A percentile compares a stretch with the other conserved stretches of the same genome.
Conservation (phyloP, 1,140 invertebrate species). For the Lycorma delicatula region DNA sequence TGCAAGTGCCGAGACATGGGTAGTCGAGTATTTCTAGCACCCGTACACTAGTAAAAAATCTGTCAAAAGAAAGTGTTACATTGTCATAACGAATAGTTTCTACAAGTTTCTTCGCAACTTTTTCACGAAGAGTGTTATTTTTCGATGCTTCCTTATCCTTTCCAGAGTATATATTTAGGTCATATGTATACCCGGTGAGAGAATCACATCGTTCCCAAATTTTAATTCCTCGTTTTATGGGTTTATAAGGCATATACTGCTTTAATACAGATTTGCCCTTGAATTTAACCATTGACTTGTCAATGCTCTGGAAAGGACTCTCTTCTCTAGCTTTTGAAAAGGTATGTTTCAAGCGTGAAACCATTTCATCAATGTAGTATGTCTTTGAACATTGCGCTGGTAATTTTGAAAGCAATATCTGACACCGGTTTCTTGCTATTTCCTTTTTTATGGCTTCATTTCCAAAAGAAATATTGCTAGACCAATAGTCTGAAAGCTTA, state of each 20-base stretch:
- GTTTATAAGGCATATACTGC: conserved; percentile 33
- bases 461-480: conserved; percentile 25
- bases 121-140: conserved; percentile 23
- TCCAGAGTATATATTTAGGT: conserved; percentile 27
- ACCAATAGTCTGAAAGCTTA: conserved; percentile 22
- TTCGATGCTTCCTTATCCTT: conserved; percentile 19
- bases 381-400: conserved; percentile 19
- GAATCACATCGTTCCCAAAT: conserved; percentile 29
- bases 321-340: conserved; percentile 13
- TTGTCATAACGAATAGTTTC: conserved; percentile 6
- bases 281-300: conserved; percentile 27
- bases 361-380: conserved; percentile 27
- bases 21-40: not conserved
- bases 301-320: conserved; percentile 16
- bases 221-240: conserved; percentile 33
- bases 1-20: conserved; percentile 11
- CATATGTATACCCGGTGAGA: conserved; percentile 26
- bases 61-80: conserved; percentile 7
- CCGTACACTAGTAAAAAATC: conserved; percentile 11
- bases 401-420: conserved; percentile 27
- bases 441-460: conserved; percentile 28
- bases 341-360: conserved; percentile 13
- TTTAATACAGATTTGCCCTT: conserved; percentile 27
- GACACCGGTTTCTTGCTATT: conserved; percentile 24
- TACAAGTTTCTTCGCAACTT: conserved; percentile 25